Conservation (phyloP, 53 echinoderm and acorn worm genomes). For the Temnopleurus reevesii region DNA sequence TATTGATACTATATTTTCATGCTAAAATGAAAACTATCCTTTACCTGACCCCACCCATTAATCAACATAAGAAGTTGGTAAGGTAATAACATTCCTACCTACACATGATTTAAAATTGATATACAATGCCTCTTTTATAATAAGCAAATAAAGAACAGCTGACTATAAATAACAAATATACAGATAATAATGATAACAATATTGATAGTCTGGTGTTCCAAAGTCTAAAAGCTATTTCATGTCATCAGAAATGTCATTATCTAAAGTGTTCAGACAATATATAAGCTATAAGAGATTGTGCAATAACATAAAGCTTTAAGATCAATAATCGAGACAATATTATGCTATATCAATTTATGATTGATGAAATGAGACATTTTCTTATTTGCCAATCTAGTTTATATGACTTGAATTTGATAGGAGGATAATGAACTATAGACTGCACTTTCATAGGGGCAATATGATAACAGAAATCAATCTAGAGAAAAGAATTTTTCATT, state of each 20-base stretch:
- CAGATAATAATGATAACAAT: neutral
- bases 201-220: conserved; percentile 4
- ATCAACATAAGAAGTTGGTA: too few relatives aligned
- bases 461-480: too few relatives aligned
- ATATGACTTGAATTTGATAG: conserved; percentile 3
- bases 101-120: too few relatives aligned
- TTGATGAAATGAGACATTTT: conserved; percentile 7
- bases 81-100: too few relatives aligned
- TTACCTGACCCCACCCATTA: too few relatives aligned
- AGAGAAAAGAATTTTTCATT: too few relatives aligned
- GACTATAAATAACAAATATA: neutral
- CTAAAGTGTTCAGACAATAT: neutral
- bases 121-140: too few relatives aligned
- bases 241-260: neutral
- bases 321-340: conserved; percentile 14
- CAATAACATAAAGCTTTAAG: neutral
- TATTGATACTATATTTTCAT: too few relatives aligned
- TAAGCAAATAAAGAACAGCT: too few relatives aligned
- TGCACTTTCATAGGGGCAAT: neutral
- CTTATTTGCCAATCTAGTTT: conserved; percentile 3
- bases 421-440: conserved; percentile 23
- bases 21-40: too few relatives aligned
- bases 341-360: conserved; percentile 13
- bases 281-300: conserved; percentile 21
- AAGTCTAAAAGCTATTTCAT: conserved; percentile 13